Conservation (phyloP, 2,113 vertebrate species). For the Festucalex cinctus region DNA sequence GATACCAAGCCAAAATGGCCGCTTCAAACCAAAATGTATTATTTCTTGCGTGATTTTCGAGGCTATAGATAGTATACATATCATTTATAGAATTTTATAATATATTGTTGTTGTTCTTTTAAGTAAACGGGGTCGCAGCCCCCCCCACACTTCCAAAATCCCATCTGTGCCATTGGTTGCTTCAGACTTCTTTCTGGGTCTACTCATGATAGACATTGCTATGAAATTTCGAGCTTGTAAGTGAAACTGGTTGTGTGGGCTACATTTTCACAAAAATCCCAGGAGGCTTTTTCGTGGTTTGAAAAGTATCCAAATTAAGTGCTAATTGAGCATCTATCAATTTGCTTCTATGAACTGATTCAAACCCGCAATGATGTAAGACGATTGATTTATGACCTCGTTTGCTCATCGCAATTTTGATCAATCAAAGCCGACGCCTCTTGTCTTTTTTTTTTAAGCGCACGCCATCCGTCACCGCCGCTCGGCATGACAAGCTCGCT, state of each 20-base stretch:
- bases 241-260: not conserved
- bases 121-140: no score
- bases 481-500: not conserved
- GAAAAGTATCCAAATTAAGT: not conserved
- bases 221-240: not conserved
- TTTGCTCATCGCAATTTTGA: constrained; percentile 1
- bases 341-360: constrained; percentile 27
- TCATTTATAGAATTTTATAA: no score
- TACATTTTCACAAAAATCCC: not conserved
- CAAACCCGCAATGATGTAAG: constrained; percentile 33
- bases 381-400: constrained; percentile 4
- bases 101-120: no score
- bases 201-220: not conserved
- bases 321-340: not conserved
- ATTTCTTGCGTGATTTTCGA: no score
- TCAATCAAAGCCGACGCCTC: not conserved
- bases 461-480: not conserved
- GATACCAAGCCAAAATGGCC: no score
- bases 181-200: not conserved
- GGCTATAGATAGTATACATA: no score
- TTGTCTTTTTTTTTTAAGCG: not conserved
- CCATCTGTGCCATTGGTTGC: not conserved
- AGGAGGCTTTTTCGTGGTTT: not conserved
- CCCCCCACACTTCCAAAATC: not conserved
- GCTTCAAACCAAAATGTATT: no score